These are phyloP conservation scores for Eupithecia insigniata DNA, from an alignment of 2,888 invertebrate genomes.

Conservation along the genomic window DNA sequence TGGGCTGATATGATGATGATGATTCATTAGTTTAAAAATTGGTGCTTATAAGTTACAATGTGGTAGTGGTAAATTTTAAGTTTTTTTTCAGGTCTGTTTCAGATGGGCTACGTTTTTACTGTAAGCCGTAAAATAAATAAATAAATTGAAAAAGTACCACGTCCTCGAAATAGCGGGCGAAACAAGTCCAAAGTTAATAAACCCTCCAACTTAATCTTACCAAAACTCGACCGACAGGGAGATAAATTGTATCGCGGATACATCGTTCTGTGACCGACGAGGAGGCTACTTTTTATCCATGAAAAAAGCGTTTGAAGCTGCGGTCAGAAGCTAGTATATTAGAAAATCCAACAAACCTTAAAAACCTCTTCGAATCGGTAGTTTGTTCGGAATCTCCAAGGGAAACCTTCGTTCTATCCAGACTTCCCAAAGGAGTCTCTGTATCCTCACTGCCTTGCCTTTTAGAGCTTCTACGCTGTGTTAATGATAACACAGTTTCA, in stretches of 20 bases:
- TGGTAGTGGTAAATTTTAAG: too few relatives aligned
- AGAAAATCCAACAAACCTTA: constrained; percentile 55
- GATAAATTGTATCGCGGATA: too few relatives aligned
- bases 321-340: background rate
- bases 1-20: too few relatives aligned
- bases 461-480: constrained; percentile 32
- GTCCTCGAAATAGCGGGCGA: constrained; percentile 1
- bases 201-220: background rate
- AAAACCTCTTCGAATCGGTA: constrained; percentile 66
- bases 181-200: background rate
- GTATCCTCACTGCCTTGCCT: constrained; percentile 53
- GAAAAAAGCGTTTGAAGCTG: too few relatives aligned
- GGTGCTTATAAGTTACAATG: too few relatives aligned
- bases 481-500: constrained; percentile 20
- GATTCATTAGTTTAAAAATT: too few relatives aligned
- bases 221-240: background rate
- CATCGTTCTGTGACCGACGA: too few relatives aligned
- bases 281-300: too few relatives aligned
- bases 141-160: too few relatives aligned
- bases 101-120: too few relatives aligned
- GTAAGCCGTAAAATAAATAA: too few relatives aligned
- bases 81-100: too few relatives aligned
- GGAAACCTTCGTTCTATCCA: constrained; percentile 75
- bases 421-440: constrained; percentile 71
- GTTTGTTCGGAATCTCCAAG: constrained; percentile 70